Evolutionary conservation across 2,888 invertebrate species (phyloP), one percentile per base, ranked within the genome.

Genomic region (Leucania comma): DNA sequence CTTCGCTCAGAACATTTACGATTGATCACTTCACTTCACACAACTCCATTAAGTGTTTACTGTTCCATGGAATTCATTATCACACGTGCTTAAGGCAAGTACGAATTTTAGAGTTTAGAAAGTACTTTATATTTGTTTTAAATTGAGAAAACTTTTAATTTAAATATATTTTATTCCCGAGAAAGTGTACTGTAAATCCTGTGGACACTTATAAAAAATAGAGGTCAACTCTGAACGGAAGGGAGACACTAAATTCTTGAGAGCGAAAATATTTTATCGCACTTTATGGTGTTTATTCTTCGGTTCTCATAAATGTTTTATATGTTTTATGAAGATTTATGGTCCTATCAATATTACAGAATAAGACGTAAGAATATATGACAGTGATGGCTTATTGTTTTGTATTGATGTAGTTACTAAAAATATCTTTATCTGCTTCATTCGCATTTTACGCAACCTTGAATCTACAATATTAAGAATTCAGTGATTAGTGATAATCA

Each of bases 31-130:
- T 78, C 75, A 81, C 81, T 81, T 78, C 78, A 65, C 75, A 68
- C 71, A 76, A 86, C 79, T 81, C 85, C 78, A 81, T 82, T 85
- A 85, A 86, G 88, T 90, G 89, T 87, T 86, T 78, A 80, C 75
- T 84, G 75, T 80, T 72, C 72, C 79, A 74, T 78, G 77, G 81
- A 77, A 79, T 82, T 75, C 42, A 64, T 57, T 71, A 67, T 58
- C 62, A 68, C 72, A 65, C 72, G 76, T 72, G 70, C 77, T 72
- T 77, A 72, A 85, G 88, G 88, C 88, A 86, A 88, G 88, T 88
- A 87, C 72, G 60, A 72, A 78, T 78, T 57, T 78, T 81, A 56
- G 46, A 81, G 54, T 68, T 81, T 65, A 22, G 10, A 72, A 60
- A 68, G 51, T 68, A 61, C 17, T 58, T 24, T 67, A 51, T 2